Conservation (phyloP, 2,888 invertebrate genomes). For the Crocallis elinguaria region DNA sequence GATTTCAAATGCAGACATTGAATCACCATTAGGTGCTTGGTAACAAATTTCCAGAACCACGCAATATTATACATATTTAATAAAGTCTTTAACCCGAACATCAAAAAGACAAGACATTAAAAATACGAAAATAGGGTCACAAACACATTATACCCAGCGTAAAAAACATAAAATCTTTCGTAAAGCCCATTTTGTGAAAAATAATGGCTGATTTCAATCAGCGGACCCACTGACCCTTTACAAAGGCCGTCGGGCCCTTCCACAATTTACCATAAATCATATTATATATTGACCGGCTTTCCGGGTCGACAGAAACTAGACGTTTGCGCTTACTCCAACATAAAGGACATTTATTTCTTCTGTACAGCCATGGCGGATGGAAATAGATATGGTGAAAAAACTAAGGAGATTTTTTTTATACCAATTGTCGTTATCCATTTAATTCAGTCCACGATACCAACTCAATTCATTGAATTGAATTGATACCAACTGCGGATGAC, state of each 20-base stretch:
- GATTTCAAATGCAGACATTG: no score
- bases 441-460: no score
- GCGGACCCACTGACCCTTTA: slow-evolving; percentile 20
- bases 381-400: slow-evolving; percentile 1
- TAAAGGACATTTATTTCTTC: slow-evolving; percentile 18
- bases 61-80: no score
- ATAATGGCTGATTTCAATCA: slow-evolving; percentile 30
- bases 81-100: no score
- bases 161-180: slow-evolving; percentile 17
- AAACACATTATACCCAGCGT: slow-evolving; percentile 11
- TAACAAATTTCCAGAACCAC: no score
- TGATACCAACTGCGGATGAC: no score
- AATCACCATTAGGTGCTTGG: no score
- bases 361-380: slow-evolving; percentile 1
- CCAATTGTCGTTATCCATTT: no score
- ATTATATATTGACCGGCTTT: slow-evolving; percentile 28
- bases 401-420: not conserved
- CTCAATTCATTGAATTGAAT: no score
- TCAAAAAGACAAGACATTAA: no score
- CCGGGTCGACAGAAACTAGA: slow-evolving; percentile 27
- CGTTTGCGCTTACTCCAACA: slow-evolving; percentile 24
- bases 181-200: slow-evolving; percentile 20
- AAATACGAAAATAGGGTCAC: slow-evolving; percentile 4
- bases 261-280: slow-evolving; percentile 30
- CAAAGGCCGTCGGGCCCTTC: slow-evolving; percentile 13